These are phyloP conservation scores for Sparus aurata DNA, from an alignment of 2,797 vertebrate genomes.

Conservation along the genomic window DNA sequence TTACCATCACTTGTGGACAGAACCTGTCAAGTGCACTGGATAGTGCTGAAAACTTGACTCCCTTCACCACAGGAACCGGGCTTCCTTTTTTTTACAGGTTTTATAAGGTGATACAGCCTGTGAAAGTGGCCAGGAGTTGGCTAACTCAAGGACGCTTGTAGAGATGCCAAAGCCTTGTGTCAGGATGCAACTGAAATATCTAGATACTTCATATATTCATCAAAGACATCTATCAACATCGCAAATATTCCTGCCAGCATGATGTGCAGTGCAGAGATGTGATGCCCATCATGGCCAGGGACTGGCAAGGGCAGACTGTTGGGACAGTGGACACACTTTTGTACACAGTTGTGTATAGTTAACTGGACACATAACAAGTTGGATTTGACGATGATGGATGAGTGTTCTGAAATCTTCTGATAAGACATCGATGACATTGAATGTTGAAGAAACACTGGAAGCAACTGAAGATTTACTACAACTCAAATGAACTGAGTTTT, in stretches of 20 bases:
- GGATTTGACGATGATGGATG: constrained; percentile 46
- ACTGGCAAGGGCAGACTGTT: constrained; percentile 36
- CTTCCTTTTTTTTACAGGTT: not conserved
- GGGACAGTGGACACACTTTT: constrained; percentile 22
- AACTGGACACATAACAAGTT: constrained; percentile 42
- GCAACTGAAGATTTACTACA: constrained; percentile 40
- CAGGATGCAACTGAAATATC: constrained; percentile 22
- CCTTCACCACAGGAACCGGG: constrained; percentile 9
- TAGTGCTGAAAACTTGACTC: constrained; percentile 3
- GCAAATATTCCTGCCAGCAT: constrained; percentile 6
- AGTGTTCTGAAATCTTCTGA: constrained; percentile 21
- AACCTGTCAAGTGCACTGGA: constrained; percentile 13
- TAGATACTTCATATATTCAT: constrained; percentile 26
- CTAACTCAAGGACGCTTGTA: constrained; percentile 36
- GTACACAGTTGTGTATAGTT: constrained; percentile 10
- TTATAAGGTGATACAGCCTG: not conserved
- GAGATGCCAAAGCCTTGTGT: constrained; percentile 18
- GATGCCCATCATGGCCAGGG: constrained; percentile 12
- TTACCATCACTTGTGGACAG: constrained; percentile 31
- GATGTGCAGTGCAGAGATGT: constrained; percentile 36
- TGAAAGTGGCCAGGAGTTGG: constrained; percentile 18
- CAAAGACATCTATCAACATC: constrained; percentile 17
- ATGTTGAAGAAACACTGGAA: constrained; percentile 45
- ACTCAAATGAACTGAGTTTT: constrained; percentile 12
- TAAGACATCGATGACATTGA: constrained; percentile 29